Conservation (phyloP, 2,113 vertebrate species). For the Campylorhamphus procurvoides region DNA sequence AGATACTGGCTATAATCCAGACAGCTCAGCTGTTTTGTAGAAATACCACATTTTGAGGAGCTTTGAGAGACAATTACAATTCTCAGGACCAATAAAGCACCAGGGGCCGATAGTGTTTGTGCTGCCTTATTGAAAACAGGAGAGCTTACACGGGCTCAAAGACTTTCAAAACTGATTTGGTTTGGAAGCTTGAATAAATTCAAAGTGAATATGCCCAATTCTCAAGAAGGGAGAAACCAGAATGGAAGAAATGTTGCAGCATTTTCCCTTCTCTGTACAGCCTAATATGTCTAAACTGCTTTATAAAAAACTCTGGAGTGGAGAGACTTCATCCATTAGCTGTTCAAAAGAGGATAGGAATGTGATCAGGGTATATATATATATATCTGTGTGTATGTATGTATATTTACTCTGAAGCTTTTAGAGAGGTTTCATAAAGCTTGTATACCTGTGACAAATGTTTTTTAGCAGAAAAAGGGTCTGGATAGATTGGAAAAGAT, state of each 20-base stretch:
- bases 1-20: constrained; percentile 29
- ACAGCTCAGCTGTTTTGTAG: constrained; percentile 56
- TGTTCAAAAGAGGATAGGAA: not conserved
- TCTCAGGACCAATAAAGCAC: constrained; percentile 55
- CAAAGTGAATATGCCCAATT: not conserved
- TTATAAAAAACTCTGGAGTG: not conserved
- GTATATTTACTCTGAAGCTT: not conserved
- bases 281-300: not conserved
- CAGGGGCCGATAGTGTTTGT: constrained; percentile 47
- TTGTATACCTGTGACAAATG: not conserved
- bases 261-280: not conserved
- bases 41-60: constrained; percentile 47
- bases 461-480: not conserved
- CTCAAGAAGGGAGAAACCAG: not conserved
- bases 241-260: constrained; percentile 23
- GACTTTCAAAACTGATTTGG: constrained; percentile 40
- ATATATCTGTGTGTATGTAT: not conserved
- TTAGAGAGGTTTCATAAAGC: not conserved
- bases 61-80: constrained; percentile 59
- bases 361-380: not conserved
- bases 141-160: not conserved
- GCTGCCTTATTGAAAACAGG: constrained; percentile 60
- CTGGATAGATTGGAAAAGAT: not conserved
- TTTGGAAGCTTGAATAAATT: constrained; percentile 42
- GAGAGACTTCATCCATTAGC: not conserved